These are phyloP conservation scores for Scaptomyza polygonia DNA, from an alignment of 2,888 invertebrate species.

Conservation along the genomic window DNA sequence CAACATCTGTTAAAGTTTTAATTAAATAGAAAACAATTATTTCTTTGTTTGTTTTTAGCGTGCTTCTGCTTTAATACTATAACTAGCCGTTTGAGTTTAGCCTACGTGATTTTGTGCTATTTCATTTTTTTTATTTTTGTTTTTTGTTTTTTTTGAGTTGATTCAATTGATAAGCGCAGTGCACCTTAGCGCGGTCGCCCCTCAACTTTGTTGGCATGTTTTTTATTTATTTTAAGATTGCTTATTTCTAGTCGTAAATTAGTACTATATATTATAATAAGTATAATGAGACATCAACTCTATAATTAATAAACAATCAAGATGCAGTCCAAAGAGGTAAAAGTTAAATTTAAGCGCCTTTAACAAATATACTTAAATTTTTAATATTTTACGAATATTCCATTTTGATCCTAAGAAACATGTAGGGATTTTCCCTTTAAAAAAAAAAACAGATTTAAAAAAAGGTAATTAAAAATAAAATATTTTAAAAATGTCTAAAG, in stretches of 20 bases:
- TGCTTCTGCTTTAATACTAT: background rate
- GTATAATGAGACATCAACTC: background rate
- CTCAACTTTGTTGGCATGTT: background rate
- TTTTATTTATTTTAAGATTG: background rate
- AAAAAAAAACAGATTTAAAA: too few species aligned
- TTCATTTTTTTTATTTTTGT: background rate
- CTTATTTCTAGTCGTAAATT: background rate
- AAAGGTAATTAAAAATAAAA: too few species aligned
- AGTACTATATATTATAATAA: background rate
- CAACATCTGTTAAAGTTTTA: background rate
- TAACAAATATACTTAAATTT: background rate
- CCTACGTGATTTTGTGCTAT: constrained; percentile 1
- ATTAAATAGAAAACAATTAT: background rate
- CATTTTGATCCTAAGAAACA: too few species aligned
- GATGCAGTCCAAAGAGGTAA: background rate
- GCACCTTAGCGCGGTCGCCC: background rate
- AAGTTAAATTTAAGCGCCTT: background rate
- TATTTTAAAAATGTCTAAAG: too few species aligned
- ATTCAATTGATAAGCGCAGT: constrained; percentile 3
- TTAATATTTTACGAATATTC: too few species aligned
- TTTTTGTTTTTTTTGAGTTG: background rate
- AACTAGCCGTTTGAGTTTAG: background rate
- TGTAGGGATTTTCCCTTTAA: too few species aligned
- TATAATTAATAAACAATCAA: too few species aligned
- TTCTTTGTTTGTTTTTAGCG: background rate